phyloP scores from a whole-genome alignment of 2,888 invertebrate species.

The Nomada fabriciana region DNA sequence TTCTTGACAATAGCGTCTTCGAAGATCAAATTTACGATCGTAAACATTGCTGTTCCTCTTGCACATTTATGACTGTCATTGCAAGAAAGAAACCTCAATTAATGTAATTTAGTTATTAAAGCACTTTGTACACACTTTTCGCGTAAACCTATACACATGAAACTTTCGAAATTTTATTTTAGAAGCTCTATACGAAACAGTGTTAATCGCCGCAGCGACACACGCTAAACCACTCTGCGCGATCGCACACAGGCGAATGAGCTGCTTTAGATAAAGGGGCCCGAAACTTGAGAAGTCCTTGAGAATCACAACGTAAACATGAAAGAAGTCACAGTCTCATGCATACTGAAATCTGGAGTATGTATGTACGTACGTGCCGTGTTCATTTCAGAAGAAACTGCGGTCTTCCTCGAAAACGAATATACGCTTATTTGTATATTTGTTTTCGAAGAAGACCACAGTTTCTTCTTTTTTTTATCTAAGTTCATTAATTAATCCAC shows the following conservation, averaged over 20 bases:
- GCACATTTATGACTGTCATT: too few relatives aligned
- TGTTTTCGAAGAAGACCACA: too few relatives aligned
- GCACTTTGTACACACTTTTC: not conserved
- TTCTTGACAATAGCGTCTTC: not conserved
- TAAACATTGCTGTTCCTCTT: too few relatives aligned
- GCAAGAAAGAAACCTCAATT: not conserved
- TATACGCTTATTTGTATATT: too few relatives aligned
- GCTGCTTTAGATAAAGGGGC: conserved; percentile 21
- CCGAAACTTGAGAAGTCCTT: conserved; percentile 66
- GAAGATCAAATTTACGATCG: too few relatives aligned
- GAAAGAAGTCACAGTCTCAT: not conserved
- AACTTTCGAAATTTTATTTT: too few relatives aligned
- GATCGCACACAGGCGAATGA: not conserved
- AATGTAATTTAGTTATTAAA: too few relatives aligned
- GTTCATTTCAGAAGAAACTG: too few relatives aligned
- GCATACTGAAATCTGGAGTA: not conserved
- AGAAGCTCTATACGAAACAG: too few relatives aligned
- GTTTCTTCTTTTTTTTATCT: too few relatives aligned
- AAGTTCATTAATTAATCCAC: too few relatives aligned
- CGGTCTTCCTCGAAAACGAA: too few relatives aligned
- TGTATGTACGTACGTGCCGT: not conserved
- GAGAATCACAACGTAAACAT: conserved; percentile 41
- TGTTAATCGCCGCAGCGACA: not conserved
- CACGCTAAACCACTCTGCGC: conserved; percentile 7
- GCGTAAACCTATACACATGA: not conserved